Percentiles rank a stretch among this genome's conserved stretches.
phyloP scores from a whole-genome alignment of 2,113 vertebrate genomes.

The Hucho hucho region DNA sequence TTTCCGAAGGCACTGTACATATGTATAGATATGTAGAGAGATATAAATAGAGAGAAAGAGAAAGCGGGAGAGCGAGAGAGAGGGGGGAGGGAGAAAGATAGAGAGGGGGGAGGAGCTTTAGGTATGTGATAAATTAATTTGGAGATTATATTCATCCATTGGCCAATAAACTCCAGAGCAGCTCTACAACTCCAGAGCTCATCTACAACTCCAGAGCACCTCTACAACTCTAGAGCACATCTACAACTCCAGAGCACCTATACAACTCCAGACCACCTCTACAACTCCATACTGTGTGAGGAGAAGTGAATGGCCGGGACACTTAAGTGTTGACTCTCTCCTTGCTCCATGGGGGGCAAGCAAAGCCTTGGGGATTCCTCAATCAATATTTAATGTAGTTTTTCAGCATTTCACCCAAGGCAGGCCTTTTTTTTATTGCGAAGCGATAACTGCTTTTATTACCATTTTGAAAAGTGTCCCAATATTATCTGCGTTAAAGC shows the following conservation, averaged over 20 bases:
- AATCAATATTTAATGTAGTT: slow-evolving; percentile 57
- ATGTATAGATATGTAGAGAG: no score
- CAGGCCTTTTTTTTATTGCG: slow-evolving; percentile 10
- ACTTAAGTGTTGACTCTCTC: slow-evolving; percentile 31
- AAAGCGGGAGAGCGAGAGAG: no score
- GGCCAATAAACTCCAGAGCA: not conserved
- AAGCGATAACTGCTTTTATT: not conserved
- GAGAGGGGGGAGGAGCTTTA: not conserved
- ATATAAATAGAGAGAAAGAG: no score
- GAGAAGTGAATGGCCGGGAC: not conserved
- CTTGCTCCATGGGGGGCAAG: not conserved
- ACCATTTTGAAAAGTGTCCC: slow-evolving; percentile 11
- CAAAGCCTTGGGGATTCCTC: slow-evolving; percentile 11
- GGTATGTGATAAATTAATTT: not conserved
- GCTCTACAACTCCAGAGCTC: no score
- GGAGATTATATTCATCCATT: not conserved
- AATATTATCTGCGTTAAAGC: not conserved
- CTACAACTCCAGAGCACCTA: no score
- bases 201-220: no score
- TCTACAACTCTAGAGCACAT: no score
- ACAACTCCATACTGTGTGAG: not conserved
- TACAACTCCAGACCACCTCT: not conserved
- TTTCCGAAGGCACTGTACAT: no score
- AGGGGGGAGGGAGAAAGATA: not conserved
- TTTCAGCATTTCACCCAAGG: slow-evolving; percentile 23